Percentiles rank a stretch among this genome's conserved stretches.
Evolutionary conservation across 2,797 vertebrate species (phyloP).

Genomic region (Cottoperca gobio): DNA sequence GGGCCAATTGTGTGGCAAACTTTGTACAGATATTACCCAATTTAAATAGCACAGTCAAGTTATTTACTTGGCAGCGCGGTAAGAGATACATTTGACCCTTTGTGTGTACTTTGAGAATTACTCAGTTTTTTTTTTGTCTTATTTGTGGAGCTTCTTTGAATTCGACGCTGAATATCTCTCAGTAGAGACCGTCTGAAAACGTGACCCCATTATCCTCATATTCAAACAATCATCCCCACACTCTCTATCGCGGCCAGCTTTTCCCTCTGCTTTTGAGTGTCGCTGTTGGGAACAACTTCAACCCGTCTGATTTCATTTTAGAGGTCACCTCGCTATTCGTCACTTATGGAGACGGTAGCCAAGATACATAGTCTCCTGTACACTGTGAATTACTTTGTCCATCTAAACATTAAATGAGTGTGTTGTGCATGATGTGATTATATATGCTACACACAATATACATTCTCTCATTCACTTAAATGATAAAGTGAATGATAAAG

Average conservation of each 20-base stretch:
- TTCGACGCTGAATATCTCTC: background rate
- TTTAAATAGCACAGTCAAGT: too few relatives aligned
- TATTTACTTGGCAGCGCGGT: too few relatives aligned
- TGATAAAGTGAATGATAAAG: too few relatives aligned
- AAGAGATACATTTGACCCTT: too few relatives aligned
- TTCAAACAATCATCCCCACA: background rate
- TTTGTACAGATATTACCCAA: too few relatives aligned
- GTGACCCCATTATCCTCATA: background rate
- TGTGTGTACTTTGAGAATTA: too few relatives aligned
- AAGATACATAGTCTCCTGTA: background rate
- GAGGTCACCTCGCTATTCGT: background rate
- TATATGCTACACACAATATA: background rate
- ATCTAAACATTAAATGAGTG: background rate
- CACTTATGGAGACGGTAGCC: background rate
- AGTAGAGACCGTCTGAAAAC: background rate
- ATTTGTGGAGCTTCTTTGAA: too few relatives aligned
- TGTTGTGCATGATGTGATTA: slow-evolving; percentile 19
- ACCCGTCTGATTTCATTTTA: background rate
- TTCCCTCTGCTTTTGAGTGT: background rate
- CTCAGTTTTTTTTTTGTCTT: too few relatives aligned
- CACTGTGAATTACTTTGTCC: background rate
- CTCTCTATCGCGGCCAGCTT: background rate
- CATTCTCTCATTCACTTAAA: slow-evolving; percentile 6
- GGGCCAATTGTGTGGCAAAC: too few relatives aligned
- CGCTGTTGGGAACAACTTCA: background rate